Conservation (phyloP, 92 coral and sea anemone species). For the Micromussa lordhowensis region DNA sequence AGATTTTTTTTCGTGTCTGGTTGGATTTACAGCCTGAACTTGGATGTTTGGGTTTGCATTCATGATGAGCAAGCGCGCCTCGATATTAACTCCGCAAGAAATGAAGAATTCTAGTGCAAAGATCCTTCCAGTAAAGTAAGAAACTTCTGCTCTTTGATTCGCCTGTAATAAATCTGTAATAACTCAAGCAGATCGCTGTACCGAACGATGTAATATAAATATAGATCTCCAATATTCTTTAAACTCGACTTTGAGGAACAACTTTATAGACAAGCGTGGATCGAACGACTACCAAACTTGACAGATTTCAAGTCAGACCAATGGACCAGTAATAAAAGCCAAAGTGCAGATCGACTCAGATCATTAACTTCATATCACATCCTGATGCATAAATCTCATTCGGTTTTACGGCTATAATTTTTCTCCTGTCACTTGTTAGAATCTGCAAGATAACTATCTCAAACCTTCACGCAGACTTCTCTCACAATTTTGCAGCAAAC, state of each 20-base stretch:
- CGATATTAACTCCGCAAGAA: neutral
- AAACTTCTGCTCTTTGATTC: neutral
- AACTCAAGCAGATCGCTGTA: neutral
- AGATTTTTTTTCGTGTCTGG: slow-evolving; percentile 31
- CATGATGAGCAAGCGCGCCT: slow-evolving; percentile 11
- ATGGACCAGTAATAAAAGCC: neutral
- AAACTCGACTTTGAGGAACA: neutral
- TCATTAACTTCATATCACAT: slow-evolving; percentile 17
- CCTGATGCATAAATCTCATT: slow-evolving; percentile 7
- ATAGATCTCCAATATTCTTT: neutral
- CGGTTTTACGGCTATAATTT: neutral
- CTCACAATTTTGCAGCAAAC: neutral
- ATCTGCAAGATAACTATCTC: slow-evolving; percentile 16
- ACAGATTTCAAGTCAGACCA: slow-evolving; percentile 10
- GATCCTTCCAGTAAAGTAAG: neutral
- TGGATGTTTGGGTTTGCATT: slow-evolving; percentile 16
- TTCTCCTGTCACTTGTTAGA: neutral
- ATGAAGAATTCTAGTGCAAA: neutral
- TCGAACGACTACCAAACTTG: neutral
- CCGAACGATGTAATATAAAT: neutral
- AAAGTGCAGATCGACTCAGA: neutral
- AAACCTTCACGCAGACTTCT: neutral
- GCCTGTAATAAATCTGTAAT: neutral
- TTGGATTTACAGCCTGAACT: slow-evolving; percentile 28
- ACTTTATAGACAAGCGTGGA: neutral